Conservation (phyloP, 2,113 vertebrate species). For the Rhinoptilus africanus region DNA sequence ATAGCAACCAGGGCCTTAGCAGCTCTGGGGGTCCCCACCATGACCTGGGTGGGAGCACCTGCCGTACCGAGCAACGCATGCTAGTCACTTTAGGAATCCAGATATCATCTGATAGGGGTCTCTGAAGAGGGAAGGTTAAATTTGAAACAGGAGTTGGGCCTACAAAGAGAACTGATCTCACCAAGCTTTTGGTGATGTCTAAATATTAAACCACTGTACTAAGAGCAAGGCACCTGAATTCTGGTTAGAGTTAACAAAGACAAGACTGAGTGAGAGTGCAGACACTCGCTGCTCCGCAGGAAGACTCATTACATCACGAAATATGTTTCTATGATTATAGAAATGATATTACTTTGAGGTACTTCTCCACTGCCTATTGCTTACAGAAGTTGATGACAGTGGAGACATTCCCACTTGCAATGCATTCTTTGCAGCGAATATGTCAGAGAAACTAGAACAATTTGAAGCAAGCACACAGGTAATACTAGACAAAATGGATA, state of each 20-base stretch:
- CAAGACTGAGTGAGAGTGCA: fast-evolving
- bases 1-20: background rate
- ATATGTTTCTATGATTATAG: background rate
- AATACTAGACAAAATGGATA: background rate
- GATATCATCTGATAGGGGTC: too few species aligned
- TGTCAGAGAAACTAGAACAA: background rate
- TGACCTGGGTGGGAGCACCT: background rate
- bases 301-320: background rate
- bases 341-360: background rate
- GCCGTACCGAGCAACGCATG: background rate
- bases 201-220: background rate
- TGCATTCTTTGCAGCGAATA: background rate
- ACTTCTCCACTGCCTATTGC: background rate
- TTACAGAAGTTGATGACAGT: background rate
- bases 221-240: background rate
- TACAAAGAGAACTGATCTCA: background rate
- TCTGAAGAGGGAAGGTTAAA: background rate
- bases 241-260: background rate
- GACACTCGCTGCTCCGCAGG: background rate
- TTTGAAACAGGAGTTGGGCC: background rate
- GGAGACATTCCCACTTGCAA: background rate
- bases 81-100: background rate
- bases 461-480: background rate
- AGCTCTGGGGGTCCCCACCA: background rate
- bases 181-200: background rate